phyloP scores from a whole-genome alignment of 2,797 vertebrate species.

The Myotis planiceps region DNA sequence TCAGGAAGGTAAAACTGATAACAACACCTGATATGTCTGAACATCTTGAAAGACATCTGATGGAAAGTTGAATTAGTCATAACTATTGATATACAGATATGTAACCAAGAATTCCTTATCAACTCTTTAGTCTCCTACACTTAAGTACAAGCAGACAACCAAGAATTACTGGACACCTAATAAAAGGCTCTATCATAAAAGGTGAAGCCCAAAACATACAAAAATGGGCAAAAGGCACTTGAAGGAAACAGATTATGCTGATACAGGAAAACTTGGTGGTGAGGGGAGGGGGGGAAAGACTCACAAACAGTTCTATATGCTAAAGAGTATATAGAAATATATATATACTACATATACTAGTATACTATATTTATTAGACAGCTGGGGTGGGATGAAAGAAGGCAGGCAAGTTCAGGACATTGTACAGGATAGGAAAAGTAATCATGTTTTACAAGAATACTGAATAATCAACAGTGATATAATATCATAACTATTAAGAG shows the following conservation, averaged over 20 bases:
- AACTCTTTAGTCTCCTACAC: background rate
- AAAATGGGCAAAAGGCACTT: background rate
- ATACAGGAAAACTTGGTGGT: background rate
- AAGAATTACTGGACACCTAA: background rate
- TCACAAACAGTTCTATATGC: background rate
- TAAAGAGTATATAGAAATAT: background rate
- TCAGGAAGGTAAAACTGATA: conserved; percentile 7
- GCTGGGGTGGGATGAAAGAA: background rate
- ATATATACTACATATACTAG: background rate
- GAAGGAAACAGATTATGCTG: background rate
- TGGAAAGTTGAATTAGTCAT: background rate
- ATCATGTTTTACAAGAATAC: background rate
- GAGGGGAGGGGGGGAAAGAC: background rate
- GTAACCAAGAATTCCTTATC: background rate
- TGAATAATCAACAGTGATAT: background rate
- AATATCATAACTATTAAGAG: background rate
- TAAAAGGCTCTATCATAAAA: background rate
- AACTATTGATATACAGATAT: background rate
- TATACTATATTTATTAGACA: background rate
- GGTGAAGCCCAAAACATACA: conserved; percentile 1
- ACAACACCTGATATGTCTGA: background rate
- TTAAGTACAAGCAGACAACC: background rate
- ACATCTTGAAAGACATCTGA: background rate
- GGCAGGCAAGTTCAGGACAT: background rate
- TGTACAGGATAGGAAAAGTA: background rate